A percentile compares a stretch with the other conserved stretches of the same genome.
phyloP scores from a whole-genome alignment of 2,888 invertebrate genomes.

The Diaprepes abbreviatus region DNA sequence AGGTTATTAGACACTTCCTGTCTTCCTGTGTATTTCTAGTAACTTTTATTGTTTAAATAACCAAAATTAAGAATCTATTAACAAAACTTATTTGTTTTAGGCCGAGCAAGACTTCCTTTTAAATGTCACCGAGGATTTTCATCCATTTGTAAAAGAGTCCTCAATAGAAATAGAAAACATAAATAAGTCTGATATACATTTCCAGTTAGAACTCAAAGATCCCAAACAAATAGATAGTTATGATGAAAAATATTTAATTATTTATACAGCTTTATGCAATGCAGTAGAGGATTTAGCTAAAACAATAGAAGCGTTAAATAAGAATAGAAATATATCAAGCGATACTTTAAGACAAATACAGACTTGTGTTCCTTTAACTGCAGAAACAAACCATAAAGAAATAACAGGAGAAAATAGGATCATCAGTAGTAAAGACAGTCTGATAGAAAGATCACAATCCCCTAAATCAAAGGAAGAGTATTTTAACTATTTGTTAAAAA shows the following conservation, averaged over 20 bases:
- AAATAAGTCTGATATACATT: neutral
- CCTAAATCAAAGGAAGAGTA: conserved; percentile 4
- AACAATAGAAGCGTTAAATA: conserved; percentile 22
- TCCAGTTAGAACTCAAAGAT: neutral
- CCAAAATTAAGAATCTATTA: too few species aligned
- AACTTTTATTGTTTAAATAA: too few species aligned
- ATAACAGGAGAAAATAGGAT: neutral
- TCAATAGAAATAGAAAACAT: neutral
- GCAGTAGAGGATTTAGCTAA: conserved; percentile 30
- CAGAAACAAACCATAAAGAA: neutral
- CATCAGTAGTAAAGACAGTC: neutral
- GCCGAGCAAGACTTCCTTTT: neutral
- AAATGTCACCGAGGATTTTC: conserved; percentile 17
- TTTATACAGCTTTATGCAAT: conserved; percentile 20
- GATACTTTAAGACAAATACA: conserved; percentile 23
- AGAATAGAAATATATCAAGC: neutral
- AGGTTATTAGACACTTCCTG: too few species aligned
- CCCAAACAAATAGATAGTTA: conserved; percentile 1
- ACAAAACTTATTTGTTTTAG: too few species aligned
- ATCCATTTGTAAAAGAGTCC: conserved; percentile 30
- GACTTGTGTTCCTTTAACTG: neutral
- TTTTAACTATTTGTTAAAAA: conserved; percentile 22
- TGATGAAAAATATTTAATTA: conserved; percentile 34
- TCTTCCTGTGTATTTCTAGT: too few species aligned
- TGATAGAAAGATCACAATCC: neutral